Conservation (phyloP, 2,888 invertebrate genomes). For the Lasioglossum morio region DNA sequence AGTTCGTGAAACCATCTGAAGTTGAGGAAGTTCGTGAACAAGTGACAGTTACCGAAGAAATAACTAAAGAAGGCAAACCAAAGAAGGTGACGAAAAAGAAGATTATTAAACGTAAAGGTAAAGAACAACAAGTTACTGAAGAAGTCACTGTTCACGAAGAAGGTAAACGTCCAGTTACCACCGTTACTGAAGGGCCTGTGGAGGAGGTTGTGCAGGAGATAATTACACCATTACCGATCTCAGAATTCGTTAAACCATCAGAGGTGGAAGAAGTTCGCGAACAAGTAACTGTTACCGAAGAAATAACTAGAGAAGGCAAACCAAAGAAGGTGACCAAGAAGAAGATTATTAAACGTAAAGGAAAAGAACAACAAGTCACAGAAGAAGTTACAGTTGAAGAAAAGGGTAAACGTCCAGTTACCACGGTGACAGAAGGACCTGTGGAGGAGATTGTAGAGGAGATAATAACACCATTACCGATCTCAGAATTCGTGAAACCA, state of each 20-base stretch:
- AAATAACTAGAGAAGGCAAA: slow-evolving; percentile 76
- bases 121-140: slow-evolving; percentile 75
- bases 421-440: slow-evolving; percentile 70
- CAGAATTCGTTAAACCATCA: slow-evolving; percentile 54
- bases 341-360: slow-evolving; percentile 77
- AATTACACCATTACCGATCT: slow-evolving; percentile 57
- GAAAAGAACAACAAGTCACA: slow-evolving; percentile 75
- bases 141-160: slow-evolving; percentile 30
- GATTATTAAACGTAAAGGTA: slow-evolving; percentile 77
- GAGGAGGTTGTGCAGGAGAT: no score
- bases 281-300: slow-evolving; percentile 44
- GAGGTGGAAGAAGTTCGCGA: neutral
- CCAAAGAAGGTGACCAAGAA: slow-evolving; percentile 74
- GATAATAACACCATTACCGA: slow-evolving; percentile 69
- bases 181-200: no score
- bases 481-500: slow-evolving; percentile 83
- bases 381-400: slow-evolving; percentile 70
- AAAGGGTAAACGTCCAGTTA: slow-evolving; percentile 20
- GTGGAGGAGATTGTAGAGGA: slow-evolving; percentile 74
- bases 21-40: slow-evolving; percentile 49
- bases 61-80: slow-evolving; percentile 73
- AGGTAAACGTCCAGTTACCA: no score
- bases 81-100: slow-evolving; percentile 75
- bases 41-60: slow-evolving; percentile 57
- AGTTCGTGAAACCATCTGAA: slow-evolving; percentile 41